phyloP scores from a whole-genome alignment of 2,113 vertebrate species.

The Chloropsis hardwickii region DNA sequence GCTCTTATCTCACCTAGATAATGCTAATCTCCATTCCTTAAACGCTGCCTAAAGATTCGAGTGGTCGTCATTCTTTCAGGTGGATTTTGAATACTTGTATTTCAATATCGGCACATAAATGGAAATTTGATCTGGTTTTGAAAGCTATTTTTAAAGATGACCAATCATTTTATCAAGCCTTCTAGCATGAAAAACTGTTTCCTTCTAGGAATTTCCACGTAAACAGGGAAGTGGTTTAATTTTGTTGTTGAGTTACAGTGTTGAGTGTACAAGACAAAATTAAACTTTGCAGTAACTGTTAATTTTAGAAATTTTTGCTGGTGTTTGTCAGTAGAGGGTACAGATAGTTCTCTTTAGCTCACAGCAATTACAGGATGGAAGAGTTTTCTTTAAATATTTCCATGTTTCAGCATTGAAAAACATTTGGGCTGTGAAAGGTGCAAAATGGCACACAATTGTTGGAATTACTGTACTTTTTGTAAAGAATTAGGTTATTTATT shows the following conservation, averaged over 20 bases:
- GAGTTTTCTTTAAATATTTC: conserved; percentile 22
- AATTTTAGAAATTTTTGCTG: conserved; percentile 44
- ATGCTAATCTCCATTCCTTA: background rate
- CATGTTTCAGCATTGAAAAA: background rate
- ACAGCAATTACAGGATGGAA: background rate
- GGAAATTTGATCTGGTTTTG: background rate
- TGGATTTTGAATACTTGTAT: background rate
- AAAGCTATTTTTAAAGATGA: background rate
- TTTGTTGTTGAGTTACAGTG: conserved; percentile 9
- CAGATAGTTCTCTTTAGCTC: conserved; percentile 49
- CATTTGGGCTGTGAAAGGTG: background rate
- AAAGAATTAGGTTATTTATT: background rate
- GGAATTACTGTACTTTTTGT: background rate
- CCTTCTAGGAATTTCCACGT: conserved; percentile 29
- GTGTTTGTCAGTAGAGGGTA: conserved; percentile 55
- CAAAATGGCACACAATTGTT: background rate
- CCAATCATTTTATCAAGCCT: background rate
- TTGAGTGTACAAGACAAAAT: conserved; percentile 29
- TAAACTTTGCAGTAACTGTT: conserved; percentile 54
- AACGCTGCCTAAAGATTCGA: background rate
- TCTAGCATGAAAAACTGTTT: background rate
- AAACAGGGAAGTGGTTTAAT: conserved; percentile 21
- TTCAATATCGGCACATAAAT: background rate
- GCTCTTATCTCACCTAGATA: conserved; percentile 20
- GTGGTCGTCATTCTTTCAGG: background rate